Evolutionary conservation across 2,888 invertebrate species (phyloP).

Genomic region (Aporophyla lueneburgensis): DNA sequence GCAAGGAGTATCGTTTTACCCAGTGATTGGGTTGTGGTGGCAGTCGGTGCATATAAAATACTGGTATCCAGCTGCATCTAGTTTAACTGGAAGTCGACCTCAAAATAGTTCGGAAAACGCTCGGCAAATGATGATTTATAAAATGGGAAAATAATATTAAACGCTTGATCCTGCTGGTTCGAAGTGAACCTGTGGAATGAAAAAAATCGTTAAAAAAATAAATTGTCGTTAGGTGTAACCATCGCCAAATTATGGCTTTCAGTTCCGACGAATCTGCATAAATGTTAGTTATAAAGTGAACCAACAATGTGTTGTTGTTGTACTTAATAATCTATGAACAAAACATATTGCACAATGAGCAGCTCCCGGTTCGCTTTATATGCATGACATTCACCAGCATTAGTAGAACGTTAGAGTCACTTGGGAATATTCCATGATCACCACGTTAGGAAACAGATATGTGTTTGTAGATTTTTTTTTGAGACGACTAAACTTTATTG

Average conservation of each 20-base stretch:
- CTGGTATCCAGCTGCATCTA: no score
- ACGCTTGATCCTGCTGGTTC: neutral
- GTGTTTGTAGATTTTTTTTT: neutral
- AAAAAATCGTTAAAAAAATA: neutral
- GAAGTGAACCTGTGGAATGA: conserved; percentile 11
- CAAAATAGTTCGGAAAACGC: no score
- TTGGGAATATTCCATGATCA: neutral
- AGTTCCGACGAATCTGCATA: neutral
- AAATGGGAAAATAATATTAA: conserved; percentile 24
- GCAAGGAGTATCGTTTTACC: no score
- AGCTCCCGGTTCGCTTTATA: neutral
- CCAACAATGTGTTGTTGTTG: neutral
- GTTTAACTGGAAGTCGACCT: no score
- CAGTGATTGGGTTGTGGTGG: no score
- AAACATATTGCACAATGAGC: conserved; percentile 1
- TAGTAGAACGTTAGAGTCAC: neutral
- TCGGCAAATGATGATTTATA: conserved; percentile 8
- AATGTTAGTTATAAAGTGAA: neutral
- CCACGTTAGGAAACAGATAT: neutral
- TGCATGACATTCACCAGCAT: neutral
- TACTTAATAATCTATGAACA: neutral
- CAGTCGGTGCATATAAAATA: no score
- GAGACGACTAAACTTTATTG: neutral
- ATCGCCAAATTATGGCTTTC: neutral
- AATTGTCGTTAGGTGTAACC: neutral